These are phyloP conservation scores for Lampropteryx suffumata DNA, from an alignment of 2,888 invertebrate genomes.

Conservation along the genomic window DNA sequence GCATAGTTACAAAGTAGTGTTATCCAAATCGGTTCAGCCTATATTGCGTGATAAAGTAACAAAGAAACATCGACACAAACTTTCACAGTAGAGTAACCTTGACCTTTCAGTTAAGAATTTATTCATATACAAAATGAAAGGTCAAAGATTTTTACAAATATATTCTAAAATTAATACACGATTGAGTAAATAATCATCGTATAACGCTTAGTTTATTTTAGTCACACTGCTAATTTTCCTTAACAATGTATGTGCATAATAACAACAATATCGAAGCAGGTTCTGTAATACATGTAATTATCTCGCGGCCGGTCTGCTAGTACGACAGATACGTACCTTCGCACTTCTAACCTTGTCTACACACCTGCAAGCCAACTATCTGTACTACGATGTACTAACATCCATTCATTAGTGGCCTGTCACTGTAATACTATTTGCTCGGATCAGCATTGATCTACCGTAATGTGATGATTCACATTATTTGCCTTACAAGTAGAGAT, in stretches of 20 bases:
- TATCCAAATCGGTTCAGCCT: too few species aligned
- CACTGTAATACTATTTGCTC: slow-evolving; percentile 52
- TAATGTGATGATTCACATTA: slow-evolving; percentile 47
- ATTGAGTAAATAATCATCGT: neutral
- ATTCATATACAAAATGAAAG: too few species aligned
- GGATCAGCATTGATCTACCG: slow-evolving; percentile 42
- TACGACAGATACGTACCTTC: slow-evolving; percentile 44
- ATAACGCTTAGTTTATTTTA: slow-evolving; percentile 28
- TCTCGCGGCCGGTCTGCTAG: slow-evolving; percentile 48
- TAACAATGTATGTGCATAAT: slow-evolving; percentile 20
- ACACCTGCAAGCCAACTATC: slow-evolving; percentile 54
- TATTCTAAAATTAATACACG: neutral
- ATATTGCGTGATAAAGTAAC: too few species aligned
- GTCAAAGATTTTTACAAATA: neutral
- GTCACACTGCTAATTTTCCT: slow-evolving; percentile 32
- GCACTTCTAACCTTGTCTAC: slow-evolving; percentile 62
- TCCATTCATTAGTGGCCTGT: slow-evolving; percentile 47
- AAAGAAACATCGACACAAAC: too few species aligned
- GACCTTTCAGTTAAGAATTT: slow-evolving; percentile 5
- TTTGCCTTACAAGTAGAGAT: slow-evolving; percentile 38
- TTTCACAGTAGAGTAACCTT: slow-evolving; percentile 11
- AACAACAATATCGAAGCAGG: slow-evolving; percentile 31
- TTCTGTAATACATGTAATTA: slow-evolving; percentile 57
- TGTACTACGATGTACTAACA: slow-evolving; percentile 36
- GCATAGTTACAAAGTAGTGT: too few species aligned